Conservation (phyloP, 2,888 invertebrate species). For the Andrena marginata region DNA sequence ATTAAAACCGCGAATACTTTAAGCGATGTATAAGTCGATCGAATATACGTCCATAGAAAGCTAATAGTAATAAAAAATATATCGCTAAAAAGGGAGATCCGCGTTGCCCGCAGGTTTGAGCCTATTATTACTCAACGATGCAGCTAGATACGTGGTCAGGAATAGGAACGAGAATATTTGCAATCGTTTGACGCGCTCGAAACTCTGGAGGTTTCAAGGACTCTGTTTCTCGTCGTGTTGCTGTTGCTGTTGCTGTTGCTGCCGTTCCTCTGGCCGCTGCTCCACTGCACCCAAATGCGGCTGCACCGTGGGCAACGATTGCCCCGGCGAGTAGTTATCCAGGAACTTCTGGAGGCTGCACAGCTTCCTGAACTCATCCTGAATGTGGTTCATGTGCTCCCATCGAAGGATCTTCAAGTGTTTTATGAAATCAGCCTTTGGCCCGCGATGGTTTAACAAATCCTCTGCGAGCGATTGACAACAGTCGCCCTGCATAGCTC, state of each 20-base stretch:
- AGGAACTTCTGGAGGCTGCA: constrained; percentile 85
- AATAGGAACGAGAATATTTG: not conserved
- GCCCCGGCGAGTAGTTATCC: constrained; percentile 79
- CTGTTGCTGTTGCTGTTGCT: constrained; percentile 42
- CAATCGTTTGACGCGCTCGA: not conserved
- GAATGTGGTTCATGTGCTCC: constrained; percentile 85
- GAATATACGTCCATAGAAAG: not conserved
- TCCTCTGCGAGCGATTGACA: constrained; percentile 72
- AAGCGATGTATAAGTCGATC: not conserved
- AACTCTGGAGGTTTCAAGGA: constrained; percentile 13
- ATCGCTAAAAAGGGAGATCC: not conserved
- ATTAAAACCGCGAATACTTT: not conserved
- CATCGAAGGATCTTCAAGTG: constrained; percentile 85
- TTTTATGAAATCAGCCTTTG: constrained; percentile 80
- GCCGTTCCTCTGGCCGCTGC: constrained; percentile 25
- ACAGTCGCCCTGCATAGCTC: constrained; percentile 71
- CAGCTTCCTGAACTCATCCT: constrained; percentile 84
- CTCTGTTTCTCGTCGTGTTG: constrained; percentile 45
- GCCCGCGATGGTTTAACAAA: constrained; percentile 73
- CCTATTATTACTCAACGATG: not conserved
- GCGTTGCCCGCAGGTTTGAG: not conserved
- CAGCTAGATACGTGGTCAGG: not conserved
- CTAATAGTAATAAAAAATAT: constrained; percentile 5
- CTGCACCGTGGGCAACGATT: constrained; percentile 49
- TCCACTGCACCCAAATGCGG: constrained; percentile 15